These are phyloP conservation scores for Coregonus suidteri DNA, from an alignment of 2,797 vertebrate genomes.

Conservation along the genomic window DNA sequence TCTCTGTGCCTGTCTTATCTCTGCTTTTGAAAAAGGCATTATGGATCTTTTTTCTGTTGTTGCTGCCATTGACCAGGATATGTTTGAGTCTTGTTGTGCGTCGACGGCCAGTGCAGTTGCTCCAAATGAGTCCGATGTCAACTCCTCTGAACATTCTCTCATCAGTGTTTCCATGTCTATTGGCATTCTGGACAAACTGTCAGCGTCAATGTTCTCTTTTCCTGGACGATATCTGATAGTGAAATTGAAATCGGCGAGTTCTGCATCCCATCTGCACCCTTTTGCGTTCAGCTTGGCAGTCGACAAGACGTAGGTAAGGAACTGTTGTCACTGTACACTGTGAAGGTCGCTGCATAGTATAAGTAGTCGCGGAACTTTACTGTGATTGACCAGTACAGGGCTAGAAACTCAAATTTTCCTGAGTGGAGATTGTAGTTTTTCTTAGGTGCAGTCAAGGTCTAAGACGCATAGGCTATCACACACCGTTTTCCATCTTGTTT, in stretches of 20 bases:
- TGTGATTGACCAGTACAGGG: background rate
- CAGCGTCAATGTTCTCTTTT: conserved; percentile 6
- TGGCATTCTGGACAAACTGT: conserved; percentile 7
- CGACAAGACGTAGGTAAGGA: background rate
- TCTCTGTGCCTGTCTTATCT: too few relatives aligned
- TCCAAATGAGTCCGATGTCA: background rate
- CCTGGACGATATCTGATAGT: background rate
- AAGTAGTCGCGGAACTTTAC: conserved; percentile 7
- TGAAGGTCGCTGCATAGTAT: conserved; percentile 9
- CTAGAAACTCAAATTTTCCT: background rate
- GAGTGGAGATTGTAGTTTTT: conserved; percentile 20
- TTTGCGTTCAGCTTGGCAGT: conserved; percentile 9
- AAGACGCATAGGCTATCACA: background rate
- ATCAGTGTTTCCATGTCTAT: background rate
- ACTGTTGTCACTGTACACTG: conserved; percentile 1
- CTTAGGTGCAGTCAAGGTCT: background rate
- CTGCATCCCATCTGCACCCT: background rate
- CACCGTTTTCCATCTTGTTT: background rate
- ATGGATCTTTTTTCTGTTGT: too few relatives aligned
- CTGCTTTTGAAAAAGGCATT: too few relatives aligned
- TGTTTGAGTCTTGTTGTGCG: background rate
- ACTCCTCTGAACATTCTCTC: background rate
- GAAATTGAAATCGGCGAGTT: conserved; percentile 3
- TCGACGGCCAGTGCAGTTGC: background rate
- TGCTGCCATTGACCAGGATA: too few relatives aligned